Evolutionary conservation across 2,113 vertebrate species (phyloP), one percentile per base, ranked within the genome.

Genomic region (Cephalophus harveyi): DNA sequence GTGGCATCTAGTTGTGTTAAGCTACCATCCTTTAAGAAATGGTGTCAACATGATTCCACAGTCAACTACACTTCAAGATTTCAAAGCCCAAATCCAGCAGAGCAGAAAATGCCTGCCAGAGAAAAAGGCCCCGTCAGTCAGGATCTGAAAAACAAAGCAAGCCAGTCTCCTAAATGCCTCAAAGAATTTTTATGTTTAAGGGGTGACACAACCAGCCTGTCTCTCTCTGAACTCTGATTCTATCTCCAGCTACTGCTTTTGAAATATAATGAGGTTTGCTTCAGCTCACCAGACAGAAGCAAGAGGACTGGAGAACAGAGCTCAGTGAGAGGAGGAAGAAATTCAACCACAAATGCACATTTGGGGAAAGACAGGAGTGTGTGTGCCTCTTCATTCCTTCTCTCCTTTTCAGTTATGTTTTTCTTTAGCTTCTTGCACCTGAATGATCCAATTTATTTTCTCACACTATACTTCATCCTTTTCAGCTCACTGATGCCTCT

Each of bases 361-460:
- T 33, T 17, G 76, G 67, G 43, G 6, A 17, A 23, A 83, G 30
- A 67, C 2, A 1, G 36, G 57, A 19, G n/a, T 16, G 1, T n/a
- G 2, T n/a, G 50, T 59, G 79, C 46, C n/a, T 78, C 62, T 81
- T 74, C 7, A 36, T 50, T 67, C 55, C 28, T 79, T 40, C 57
- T 57, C 23, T 76, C 25, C 52, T 55, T 91, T 74, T 54, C 89
- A 55, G 89, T 74, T 36, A 79, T 0, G 27, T 48, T 87, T 96
- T 95, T 71, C 89, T 78, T 83, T 30, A 92, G 50, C 12, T 30
- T 91, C 92, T 94, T 79, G 60, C 40, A 48, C 27, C 55, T 84
- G 59, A 91, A 74, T 67, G 87, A 89, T 83, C 52, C 86, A 74
- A 40, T 36, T 97, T 83, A 62, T 94, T 87, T 87, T 91, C 95